These are phyloP conservation scores for Corythucha ciliata DNA, from an alignment of 2,888 invertebrate species.

Conservation along the genomic window DNA sequence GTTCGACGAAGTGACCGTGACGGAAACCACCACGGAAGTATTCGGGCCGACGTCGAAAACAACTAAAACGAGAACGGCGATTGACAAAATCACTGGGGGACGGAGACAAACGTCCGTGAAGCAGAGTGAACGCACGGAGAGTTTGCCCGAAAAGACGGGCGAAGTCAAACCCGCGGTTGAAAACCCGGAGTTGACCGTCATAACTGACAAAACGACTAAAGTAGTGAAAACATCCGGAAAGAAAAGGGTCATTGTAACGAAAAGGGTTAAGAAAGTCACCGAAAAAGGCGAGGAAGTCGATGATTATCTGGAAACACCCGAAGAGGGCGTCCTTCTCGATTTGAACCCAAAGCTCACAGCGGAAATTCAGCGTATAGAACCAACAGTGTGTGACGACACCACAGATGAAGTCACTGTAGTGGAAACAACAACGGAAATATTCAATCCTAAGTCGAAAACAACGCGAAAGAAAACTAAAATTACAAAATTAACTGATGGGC, in stretches of 20 bases:
- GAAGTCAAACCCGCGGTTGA: not conserved
- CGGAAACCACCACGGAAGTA: constrained; percentile 37
- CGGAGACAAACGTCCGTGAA: constrained; percentile 29
- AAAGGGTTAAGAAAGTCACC: no score
- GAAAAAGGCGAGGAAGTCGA: no score
- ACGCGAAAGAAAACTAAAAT: no score
- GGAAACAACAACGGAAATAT: no score
- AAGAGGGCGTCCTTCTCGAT: constrained; percentile 35
- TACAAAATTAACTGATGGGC: no score
- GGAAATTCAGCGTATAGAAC: no score
- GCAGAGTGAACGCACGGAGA: constrained; percentile 27
- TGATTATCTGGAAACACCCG: constrained; percentile 33
- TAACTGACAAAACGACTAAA: constrained; percentile 1
- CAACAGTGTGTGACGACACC: no score
- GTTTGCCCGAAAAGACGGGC: no score
- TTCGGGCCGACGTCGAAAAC: constrained; percentile 14
- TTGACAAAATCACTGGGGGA: constrained; percentile 32
- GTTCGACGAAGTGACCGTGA: constrained; percentile 40
- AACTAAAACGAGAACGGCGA: constrained; percentile 26
- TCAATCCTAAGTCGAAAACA: no score
- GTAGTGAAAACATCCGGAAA: constrained; percentile 11
- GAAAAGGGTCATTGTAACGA: no score
- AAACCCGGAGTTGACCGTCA: constrained; percentile 1
- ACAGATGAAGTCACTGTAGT: no score
- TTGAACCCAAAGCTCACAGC: constrained; percentile 32